Base-by-base conservation (phyloP, 2,113 vertebrate species). In the Rhombomys opimus region DNA sequence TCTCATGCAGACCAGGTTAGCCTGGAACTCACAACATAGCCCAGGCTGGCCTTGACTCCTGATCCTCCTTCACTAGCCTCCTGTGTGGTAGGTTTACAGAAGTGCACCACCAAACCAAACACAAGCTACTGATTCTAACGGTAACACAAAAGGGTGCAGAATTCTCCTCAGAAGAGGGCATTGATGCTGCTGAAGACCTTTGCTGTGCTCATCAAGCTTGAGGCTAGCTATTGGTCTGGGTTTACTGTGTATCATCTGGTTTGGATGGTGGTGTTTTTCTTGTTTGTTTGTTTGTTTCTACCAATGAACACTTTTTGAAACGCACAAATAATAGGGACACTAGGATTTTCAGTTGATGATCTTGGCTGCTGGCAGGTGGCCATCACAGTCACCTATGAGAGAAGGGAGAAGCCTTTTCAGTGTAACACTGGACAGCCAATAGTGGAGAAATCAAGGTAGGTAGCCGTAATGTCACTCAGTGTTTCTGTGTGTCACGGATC, bases 401-500 rank as follows among this genome's bases (percentile, higher is more conserved):
- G n/a, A n/a, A n/a, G 99, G 99, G 70, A 99, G 99, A 20, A 99
- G 99, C 3, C 99, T 99, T 41, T 99, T 99, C 98, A 99, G 99
- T 18, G 14, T 46, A 80, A 78, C 99, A 27, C 98, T 54, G 17
- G 77, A 54, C 27, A 32, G 99, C 97, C 98, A 13, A 97, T 99
- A 89, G 98, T 99, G 95, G 99, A 98, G 87, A 99, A 99, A 96
- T 98, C 99, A 46, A 98, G 99, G 99, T 63, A 97, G 98, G 63
- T 98, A 91, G 95, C 80, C 17, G 68, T 50, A 30, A 10, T 5
- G 35, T 82, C 63, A 76, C 5, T 68, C 50, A 35, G 20, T 38
- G 70, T 38, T 38, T 0, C 89, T 59, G 5, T 95, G 50, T 3
- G 1, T 80, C 30, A 32, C 54, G 50, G 77, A 50, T 32, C 77